phyloP scores from a whole-genome alignment of 1,140 invertebrate species.

The Meloidogyne floridensis region DNA sequence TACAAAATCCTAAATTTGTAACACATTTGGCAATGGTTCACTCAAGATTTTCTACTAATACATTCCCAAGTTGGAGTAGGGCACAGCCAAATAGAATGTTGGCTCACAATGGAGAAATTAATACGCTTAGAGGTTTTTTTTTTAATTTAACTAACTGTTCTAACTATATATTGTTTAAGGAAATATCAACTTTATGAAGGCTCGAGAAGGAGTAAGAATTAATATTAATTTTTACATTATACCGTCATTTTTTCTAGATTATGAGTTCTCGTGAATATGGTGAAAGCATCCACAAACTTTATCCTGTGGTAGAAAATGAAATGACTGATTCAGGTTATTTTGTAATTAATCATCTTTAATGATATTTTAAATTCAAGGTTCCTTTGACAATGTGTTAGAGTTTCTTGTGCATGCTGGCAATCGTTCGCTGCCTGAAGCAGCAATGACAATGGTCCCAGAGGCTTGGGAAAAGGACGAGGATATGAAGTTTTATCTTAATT shows the following conservation, averaged over 20 bases:
- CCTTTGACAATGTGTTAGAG: conserved; percentile 94
- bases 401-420: conserved; percentile 90
- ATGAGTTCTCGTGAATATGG: conserved; percentile 86
- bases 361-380: conserved; percentile 70
- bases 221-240: too few relatives aligned
- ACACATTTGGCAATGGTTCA: conserved; percentile 94
- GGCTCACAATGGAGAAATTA: conserved; percentile 97
- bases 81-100: conserved; percentile 94
- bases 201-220: conserved; percentile 78
- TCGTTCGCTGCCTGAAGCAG: conserved; percentile 86
- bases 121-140: conserved; percentile 19
- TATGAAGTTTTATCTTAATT: conserved; percentile 17
- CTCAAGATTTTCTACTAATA: conserved; percentile 89
- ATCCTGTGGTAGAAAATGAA: conserved; percentile 95
- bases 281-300: conserved; percentile 80
- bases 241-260: conserved; percentile 68
- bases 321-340: conserved; percentile 80
- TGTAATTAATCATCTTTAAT: background rate
- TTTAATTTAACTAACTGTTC: background rate
- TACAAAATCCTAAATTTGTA: conserved; percentile 79
- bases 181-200: conserved; percentile 97
- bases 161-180: conserved; percentile 71
- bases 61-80: conserved; percentile 97
- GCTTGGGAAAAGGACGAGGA: conserved; percentile 92
- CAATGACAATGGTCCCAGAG: conserved; percentile 99